Base-by-base conservation (phyloP, 53 echinoderm and acorn worm species). In the Patiria pectinifera region DNA sequence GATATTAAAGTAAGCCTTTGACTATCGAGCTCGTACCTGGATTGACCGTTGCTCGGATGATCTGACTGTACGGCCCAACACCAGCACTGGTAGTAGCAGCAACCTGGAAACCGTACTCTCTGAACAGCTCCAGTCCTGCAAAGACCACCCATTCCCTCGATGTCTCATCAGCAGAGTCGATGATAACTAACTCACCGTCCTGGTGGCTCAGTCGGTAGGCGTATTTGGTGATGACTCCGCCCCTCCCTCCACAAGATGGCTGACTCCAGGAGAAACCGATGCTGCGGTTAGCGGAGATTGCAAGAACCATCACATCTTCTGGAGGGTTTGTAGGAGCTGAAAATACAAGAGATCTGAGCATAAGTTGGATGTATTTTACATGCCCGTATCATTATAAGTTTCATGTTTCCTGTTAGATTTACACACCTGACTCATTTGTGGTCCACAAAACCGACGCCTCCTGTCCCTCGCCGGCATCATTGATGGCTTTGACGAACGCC, bases 311-410 rank as follows among this genome's bases (percentile, higher is more conserved):
- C 11, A 87, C 78, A 43, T 78, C 87, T 47, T 77, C 14, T 7
- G 87, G 87, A 14, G 87, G 87, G 77, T 76, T 18, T 9, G 77
- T 60, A 59, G 87, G 87, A 35, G 19, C 87, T 87, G 78, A 76
- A 15, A 84, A 63, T 15, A 14, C n/a, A n/a, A 74, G 74, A 23
- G 19, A 74, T 74, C n/a, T 66, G 66, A 16, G 10, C 10, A 66
- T 66, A 8, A 53, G 53, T 53, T 53, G 5, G 53, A 53, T 53
- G 53, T 6, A 53, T 53, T 2, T 6, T 5, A 53, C 5, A 8
- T 53, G 53, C 53, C 53, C 2, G 0, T 53, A 53, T 6, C 0
- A 8, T 53, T 2, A 6, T 53, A 53, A 53, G 53, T 8, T 53
- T 53, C 0, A 6, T 53, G 2, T 4, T 7, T n/a, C 8, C 11